These are phyloP conservation scores for Nerophis ophidion DNA, from an alignment of 2,113 vertebrate genomes.

Conservation along the genomic window DNA sequence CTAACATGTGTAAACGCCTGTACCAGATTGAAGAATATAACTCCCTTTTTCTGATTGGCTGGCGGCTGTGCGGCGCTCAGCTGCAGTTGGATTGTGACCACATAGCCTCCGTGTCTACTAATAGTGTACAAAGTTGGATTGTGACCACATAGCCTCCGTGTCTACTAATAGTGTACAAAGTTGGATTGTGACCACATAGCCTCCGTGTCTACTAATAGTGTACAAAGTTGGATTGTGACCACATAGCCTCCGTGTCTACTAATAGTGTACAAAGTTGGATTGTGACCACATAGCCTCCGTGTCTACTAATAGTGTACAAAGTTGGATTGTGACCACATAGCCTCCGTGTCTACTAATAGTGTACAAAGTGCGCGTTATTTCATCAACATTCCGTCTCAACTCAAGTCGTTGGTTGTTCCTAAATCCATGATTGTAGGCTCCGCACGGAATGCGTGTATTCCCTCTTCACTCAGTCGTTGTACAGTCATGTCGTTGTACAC, in stretches of 20 bases:
- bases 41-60: slow-evolving; percentile 61
- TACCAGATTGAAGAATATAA: slow-evolving; percentile 59
- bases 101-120: slow-evolving; percentile 78
- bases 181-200: slow-evolving; percentile 83
- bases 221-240: slow-evolving; percentile 83
- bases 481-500: slow-evolving; percentile 75
- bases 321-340: slow-evolving; percentile 83
- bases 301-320: slow-evolving; percentile 80
- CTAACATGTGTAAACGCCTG: slow-evolving; percentile 75
- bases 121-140: slow-evolving; percentile 82
- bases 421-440: slow-evolving; percentile 77
- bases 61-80: slow-evolving; percentile 54
- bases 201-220: slow-evolving; percentile 81
- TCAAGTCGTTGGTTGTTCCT: slow-evolving; percentile 82
- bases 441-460: slow-evolving; percentile 50
- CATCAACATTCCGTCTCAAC: slow-evolving; percentile 90
- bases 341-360: slow-evolving; percentile 80
- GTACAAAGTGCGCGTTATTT: slow-evolving; percentile 70
- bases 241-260: slow-evolving; percentile 78
- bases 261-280: slow-evolving; percentile 81
- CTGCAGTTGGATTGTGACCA: slow-evolving; percentile 67
- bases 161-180: slow-evolving; percentile 79
- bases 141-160: slow-evolving; percentile 75
- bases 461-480: slow-evolving; percentile 88
- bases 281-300: slow-evolving; percentile 77